Base-by-base conservation (phyloP, 1,140 invertebrate species). In the Phenacoccus solenopsis region DNA sequence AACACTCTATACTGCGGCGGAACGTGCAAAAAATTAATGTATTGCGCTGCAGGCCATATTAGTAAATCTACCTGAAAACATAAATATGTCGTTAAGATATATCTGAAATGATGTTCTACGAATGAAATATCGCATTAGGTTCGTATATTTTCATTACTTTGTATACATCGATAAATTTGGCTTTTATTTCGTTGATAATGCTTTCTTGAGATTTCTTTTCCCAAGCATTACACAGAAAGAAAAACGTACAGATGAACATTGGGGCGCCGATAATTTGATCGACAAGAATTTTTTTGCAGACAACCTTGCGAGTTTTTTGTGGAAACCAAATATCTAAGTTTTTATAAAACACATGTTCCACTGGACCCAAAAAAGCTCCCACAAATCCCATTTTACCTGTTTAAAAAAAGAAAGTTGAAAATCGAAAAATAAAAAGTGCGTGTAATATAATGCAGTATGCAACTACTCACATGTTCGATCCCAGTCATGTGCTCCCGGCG, bases 21-120 rank as follows among this genome's bases (percentile, higher is more conserved):
- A 71, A 93, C 75, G 73, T 84, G 87, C 64, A 86, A 84, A 77
- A 93, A 93, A 78, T 93, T 93, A 0, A 93, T 74, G 72, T 85
- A 84, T 77, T 93, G 91, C 4, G 86, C 84, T 16, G 89, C 89
- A 22, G 90, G 88, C 89, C 90, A 93, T 56, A 90, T 84, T 67
- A 84, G 78, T 80, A 89, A 90, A 75, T 92, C 90, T 72, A 86
- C 82, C 86, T 88, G 76, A 71, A 80, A 79, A 9, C 3, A 49
- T n/a, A 5, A 49, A 9, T n/a, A 49, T 9, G n/a, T n/a, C n/a
- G n/a, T n/a, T n/a, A n/a, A n/a, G n/a, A n/a, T n/a, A n/a, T n/a
- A n/a, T n/a, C n/a, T n/a, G n/a, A n/a, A n/a, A n/a, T n/a, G n/a
- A n/a, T n/a, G n/a, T 13, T 32, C 30, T 32, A 32, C 38, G 20